These are phyloP conservation scores for Creontiades dilutus DNA, from an alignment of 2,888 invertebrate species.

Conservation along the genomic window DNA sequence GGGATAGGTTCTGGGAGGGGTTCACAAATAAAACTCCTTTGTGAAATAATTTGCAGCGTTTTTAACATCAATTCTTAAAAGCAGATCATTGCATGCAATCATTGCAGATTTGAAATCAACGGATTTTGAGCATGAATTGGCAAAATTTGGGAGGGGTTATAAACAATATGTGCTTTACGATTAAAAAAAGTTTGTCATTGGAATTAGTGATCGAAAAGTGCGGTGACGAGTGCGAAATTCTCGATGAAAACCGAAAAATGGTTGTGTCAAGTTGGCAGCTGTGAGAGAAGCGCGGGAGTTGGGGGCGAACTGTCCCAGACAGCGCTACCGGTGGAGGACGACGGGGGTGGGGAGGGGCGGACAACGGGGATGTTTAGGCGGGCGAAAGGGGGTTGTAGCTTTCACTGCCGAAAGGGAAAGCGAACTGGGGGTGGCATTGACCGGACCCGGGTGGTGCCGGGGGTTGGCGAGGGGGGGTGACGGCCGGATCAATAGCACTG, in stretches of 20 bases:
- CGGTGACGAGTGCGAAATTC: background rate
- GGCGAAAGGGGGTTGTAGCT: constrained; percentile 59
- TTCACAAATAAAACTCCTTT: too few species aligned
- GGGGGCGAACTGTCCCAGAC: constrained; percentile 50
- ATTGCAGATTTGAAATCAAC: too few species aligned
- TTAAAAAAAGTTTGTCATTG: too few species aligned
- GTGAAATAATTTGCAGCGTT: too few species aligned
- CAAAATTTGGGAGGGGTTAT: too few species aligned
- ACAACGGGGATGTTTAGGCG: constrained; percentile 65
- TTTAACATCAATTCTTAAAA: too few species aligned
- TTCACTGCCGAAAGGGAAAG: constrained; percentile 70
- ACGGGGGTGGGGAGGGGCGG: constrained; percentile 19
- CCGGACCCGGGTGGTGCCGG: constrained; percentile 20
- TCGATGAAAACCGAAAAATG: background rate
- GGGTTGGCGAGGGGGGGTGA: constrained; percentile 49
- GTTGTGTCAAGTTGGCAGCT: background rate
- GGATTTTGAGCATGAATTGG: too few species aligned
- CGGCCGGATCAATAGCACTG: constrained; percentile 64
- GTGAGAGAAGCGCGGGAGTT: constrained; percentile 2
- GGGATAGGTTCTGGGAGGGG: too few species aligned
- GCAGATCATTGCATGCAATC: too few species aligned
- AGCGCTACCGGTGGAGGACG: constrained; percentile 7
- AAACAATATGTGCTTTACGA: too few species aligned
- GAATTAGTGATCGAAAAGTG: too few species aligned
- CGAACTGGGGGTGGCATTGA: constrained; percentile 65